These are phyloP conservation scores for Stomorhina lunata DNA, from an alignment of 2,888 invertebrate genomes.

Conservation along the genomic window DNA sequence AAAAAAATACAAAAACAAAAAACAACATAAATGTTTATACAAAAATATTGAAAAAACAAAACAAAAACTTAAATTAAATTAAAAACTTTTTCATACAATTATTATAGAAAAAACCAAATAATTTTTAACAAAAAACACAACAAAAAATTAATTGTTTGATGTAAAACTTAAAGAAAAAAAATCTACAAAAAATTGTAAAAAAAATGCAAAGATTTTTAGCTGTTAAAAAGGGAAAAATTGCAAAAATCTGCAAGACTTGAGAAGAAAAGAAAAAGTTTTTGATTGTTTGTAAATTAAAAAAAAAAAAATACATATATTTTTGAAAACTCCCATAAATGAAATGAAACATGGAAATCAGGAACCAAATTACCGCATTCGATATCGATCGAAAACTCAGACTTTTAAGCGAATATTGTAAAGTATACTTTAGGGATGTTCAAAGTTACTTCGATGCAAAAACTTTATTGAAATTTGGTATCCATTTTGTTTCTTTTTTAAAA, in stretches of 20 bases:
- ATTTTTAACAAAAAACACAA: not conserved
- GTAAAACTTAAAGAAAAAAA: not conserved
- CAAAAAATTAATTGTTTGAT: constrained; percentile 24
- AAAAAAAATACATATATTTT: not conserved
- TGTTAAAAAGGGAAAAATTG: not conserved
- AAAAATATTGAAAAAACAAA: constrained; percentile 12
- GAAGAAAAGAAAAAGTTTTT: not conserved
- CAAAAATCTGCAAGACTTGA: not conserved
- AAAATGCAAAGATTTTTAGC: not conserved
- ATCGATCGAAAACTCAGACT: too few relatives aligned
- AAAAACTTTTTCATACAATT: constrained; percentile 41
- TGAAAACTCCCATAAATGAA: not conserved
- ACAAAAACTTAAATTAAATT: not conserved
- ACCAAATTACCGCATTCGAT: too few relatives aligned
- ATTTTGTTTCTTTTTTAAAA: too few relatives aligned
- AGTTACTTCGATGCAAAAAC: too few relatives aligned
- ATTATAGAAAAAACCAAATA: not conserved
- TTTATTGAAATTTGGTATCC: too few relatives aligned
- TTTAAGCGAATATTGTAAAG: too few relatives aligned
- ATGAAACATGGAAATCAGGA: not conserved
- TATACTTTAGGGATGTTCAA: too few relatives aligned
- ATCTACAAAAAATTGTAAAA: constrained; percentile 23
- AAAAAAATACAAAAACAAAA: constrained; percentile 19
- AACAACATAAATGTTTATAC: constrained; percentile 32
- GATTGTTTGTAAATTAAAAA: not conserved